phyloP scores from a whole-genome alignment of 1,140 invertebrate species.

The Drosophila murphyi region DNA sequence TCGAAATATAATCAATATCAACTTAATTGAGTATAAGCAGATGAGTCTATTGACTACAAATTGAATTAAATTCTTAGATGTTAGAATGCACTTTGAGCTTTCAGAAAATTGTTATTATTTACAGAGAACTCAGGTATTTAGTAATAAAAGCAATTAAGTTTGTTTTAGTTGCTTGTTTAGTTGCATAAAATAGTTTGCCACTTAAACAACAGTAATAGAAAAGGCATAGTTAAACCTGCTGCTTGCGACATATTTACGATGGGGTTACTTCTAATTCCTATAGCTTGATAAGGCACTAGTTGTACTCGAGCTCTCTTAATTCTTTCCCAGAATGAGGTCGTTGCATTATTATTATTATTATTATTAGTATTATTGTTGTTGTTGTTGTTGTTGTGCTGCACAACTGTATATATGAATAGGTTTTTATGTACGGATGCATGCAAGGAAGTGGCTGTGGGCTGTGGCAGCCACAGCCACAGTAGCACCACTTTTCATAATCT shows the following conservation, averaged over 20 bases:
- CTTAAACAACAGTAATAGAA: too few species aligned
- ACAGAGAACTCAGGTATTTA: too few species aligned
- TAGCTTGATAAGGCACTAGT: not conserved
- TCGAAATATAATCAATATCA: not conserved
- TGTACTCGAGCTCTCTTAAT: slow-evolving; percentile 2
- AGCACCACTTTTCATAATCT: slow-evolving; percentile 69
- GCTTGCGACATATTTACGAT: not conserved
- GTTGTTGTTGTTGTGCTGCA: slow-evolving; percentile 30
- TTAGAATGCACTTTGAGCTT: too few species aligned
- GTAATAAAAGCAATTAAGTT: too few species aligned
- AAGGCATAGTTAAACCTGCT: not conserved
- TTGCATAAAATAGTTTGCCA: too few species aligned
- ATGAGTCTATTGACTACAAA: too few species aligned
- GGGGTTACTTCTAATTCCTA: too few species aligned
- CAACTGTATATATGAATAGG: slow-evolving; percentile 16
- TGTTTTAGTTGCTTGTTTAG: too few species aligned
- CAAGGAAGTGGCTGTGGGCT: slow-evolving; percentile 57
- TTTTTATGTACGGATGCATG: slow-evolving; percentile 16
- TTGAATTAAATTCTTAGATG: too few species aligned
- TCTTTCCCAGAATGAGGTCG: slow-evolving; percentile 2
- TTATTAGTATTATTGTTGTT: slow-evolving; percentile 43
- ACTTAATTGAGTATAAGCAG: not conserved
- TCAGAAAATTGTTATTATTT: too few species aligned
- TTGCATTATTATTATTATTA: slow-evolving; percentile 30
- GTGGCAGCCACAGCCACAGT: slow-evolving; percentile 19